Conservation (phyloP, 37 sponge, comb jelly and placozoan species). For the Ephydatia muelleri region DNA sequence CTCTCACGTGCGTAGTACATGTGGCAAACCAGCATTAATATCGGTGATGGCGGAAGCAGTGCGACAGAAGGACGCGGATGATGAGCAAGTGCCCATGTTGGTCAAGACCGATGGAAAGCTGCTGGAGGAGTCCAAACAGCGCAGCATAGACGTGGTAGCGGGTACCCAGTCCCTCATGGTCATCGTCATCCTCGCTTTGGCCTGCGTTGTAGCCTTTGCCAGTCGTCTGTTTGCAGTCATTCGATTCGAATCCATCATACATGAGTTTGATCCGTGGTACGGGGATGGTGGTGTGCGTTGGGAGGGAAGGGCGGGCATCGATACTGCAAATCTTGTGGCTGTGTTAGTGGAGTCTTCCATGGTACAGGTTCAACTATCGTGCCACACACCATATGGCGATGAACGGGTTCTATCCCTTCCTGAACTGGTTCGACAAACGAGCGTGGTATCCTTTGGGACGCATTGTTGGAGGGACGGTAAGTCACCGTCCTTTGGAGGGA, state of each 20-base stretch:
- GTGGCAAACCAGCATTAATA: too few species aligned
- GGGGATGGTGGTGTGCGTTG: too few species aligned
- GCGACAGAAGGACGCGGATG: too few species aligned
- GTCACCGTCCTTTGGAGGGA: not conserved
- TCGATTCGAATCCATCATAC: constrained; percentile 97
- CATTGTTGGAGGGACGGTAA: constrained; percentile 98
- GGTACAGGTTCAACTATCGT: constrained; percentile 96
- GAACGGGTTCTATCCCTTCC: constrained; percentile 94
- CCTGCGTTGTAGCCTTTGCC: constrained; percentile 88
- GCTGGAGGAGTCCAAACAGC: constrained; percentile 38
- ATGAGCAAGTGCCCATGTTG: not conserved
- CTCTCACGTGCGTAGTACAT: too few species aligned
- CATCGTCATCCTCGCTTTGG: constrained; percentile 76
- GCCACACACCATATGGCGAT: constrained; percentile 93
- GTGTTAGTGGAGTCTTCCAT: not conserved
- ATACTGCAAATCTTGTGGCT: too few species aligned
- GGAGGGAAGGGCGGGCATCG: too few species aligned
- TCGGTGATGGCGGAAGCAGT: too few species aligned
- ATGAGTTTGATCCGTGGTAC: constrained; percentile 99
- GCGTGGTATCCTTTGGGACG: constrained; percentile 99
- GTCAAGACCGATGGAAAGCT: constrained; percentile 34
- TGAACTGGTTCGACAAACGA: constrained; percentile 99
- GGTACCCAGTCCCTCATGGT: constrained; percentile 82
- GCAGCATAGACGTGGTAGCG: constrained; percentile 41
- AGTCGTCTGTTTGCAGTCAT: constrained; percentile 97